Base-by-base conservation (phyloP, 2,797 vertebrate species). In the Momotus momota region DNA sequence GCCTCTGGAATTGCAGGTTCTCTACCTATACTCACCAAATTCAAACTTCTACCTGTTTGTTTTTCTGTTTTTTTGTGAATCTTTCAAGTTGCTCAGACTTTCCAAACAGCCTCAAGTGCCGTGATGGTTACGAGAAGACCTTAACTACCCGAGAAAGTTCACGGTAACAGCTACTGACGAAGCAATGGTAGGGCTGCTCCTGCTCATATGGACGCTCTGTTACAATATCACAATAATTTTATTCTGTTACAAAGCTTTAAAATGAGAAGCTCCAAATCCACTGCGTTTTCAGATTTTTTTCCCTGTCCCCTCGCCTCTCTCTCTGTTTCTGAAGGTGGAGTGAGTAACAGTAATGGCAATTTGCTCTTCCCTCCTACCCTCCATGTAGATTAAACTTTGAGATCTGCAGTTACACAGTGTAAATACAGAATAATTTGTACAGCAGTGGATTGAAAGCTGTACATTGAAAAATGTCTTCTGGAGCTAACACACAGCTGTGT, bases 341-440 rank as follows among this genome's bases (percentile, higher is more conserved):
- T 45, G 57, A 45, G 7, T 64, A 79, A 54, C 14, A 35, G 31
- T 22, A 52, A 13, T 20, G 62, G 29, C 14, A 62, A 10, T 16
- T 72, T 83, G 16, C 20, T 75, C 14, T 60, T 41, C 25, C 48
- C 31, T 73, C 27, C 12, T 14, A 13, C 9, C 23, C 20, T 40
- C 12, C 4, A 7, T 19, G 41, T 4, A 49, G 61, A 46, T 66
- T 51, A 67, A 91, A n/a, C 25, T 88, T 22, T 9, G 31, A 62
- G 40, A 71, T 60, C 10, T 21, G 9, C 62, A 40, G 35, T 55
- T 73, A 58, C 0, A 0, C 12, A n/a, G 23, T 62, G 77, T 58
- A 77, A 79, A 61, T 73, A 29, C 12, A 22, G 61, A 92, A 49
- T 57, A 51, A 67, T 21, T 64, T 48, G 27, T 65, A 8, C 12